Evolutionary conservation across 2,113 vertebrate species (phyloP), one percentile per base, ranked within the genome.

Genomic region (Calyptomena viridis): DNA sequence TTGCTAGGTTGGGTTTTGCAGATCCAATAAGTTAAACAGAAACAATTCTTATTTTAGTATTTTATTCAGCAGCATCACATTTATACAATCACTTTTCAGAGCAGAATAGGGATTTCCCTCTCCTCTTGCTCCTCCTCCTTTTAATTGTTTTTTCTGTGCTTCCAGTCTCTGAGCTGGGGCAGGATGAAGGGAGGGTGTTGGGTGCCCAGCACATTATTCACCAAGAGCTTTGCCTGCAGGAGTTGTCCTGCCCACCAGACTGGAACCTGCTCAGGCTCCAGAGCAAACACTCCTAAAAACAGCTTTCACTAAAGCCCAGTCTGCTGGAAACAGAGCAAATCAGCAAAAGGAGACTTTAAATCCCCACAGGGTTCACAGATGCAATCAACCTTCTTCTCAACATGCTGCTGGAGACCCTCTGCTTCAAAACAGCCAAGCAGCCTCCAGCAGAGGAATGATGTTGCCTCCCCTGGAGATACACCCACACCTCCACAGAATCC

Each of bases 361-460:
- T 62, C 50, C 22, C 59, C 11, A 22, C 21, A 46, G 44, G 44
- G 44, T 19, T 58, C 2, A 2, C 14, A 62, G 28, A 19, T 20
- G 5, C 0, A 1, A 31, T 58, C 60, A 21, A 21, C 14, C 14
- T 69, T 44, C 74, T 37, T 52, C n/a, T 53, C 4, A 1, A 59
- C 22, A 39, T 6, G 30, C 58, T 44, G 39, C 72, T 39, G 39
- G 35, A 76, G 33, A 33, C 42, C 35, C n/a, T 56, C 42, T 12
- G 4, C 15, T 75, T 33, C 23, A 35, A 27, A 50, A 60, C 1
- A 90, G 44, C 35, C 52, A 14, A 33, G 66, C 60, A 49, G 16
- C 44, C n/a, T 53, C 39, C 15, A 21, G 31, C 33, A 68, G 21
- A 60, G 49, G 39, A 78, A 9, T 0, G 0, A 8, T 12, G 9